Evolutionary conservation across 2,113 vertebrate genomes (phyloP).

Genomic region (Chaetodon auriga): DNA sequence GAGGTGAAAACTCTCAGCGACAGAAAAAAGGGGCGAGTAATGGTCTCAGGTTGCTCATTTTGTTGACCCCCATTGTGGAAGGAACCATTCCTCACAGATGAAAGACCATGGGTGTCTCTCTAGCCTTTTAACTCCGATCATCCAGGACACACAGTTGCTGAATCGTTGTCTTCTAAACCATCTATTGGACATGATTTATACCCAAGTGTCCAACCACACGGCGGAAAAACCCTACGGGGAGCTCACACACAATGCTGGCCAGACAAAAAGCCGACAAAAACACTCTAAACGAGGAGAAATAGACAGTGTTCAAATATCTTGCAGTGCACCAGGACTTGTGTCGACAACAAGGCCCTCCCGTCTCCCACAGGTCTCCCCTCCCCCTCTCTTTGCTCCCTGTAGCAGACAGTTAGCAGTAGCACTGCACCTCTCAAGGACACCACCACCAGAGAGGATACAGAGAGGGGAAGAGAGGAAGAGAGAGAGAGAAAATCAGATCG

Average conservation of each 20-base stretch:
- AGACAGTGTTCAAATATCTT: slow-evolving; percentile 46
- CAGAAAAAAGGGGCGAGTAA: neutral
- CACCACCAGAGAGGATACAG: slow-evolving; percentile 58
- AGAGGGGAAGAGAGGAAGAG: slow-evolving; percentile 17
- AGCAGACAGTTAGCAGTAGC: slow-evolving; percentile 72
- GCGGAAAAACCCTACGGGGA: slow-evolving; percentile 4
- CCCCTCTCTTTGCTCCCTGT: slow-evolving; percentile 62
- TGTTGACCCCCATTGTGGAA: neutral
- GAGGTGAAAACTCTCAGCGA: neutral
- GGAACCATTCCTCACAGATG: slow-evolving; percentile 4
- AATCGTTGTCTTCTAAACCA: slow-evolving; percentile 48
- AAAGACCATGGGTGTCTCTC: slow-evolving; percentile 9
- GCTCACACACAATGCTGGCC: slow-evolving; percentile 4
- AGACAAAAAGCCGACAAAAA: slow-evolving; percentile 29
- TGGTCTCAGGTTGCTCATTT: neutral
- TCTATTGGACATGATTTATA: slow-evolving; percentile 57
- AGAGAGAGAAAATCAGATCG: slow-evolving; percentile 25
- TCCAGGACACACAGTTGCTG: slow-evolving; percentile 31
- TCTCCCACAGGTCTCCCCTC: slow-evolving; percentile 69
- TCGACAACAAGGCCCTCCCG: slow-evolving; percentile 34
- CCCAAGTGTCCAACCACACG: neutral
- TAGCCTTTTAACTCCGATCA: slow-evolving; percentile 25
- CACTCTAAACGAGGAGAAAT: slow-evolving; percentile 39
- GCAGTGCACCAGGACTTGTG: slow-evolving; percentile 47
- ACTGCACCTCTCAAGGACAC: slow-evolving; percentile 81